Base-by-base conservation (phyloP, 2,797 vertebrate species). In the Toxotes lorentzi region DNA sequence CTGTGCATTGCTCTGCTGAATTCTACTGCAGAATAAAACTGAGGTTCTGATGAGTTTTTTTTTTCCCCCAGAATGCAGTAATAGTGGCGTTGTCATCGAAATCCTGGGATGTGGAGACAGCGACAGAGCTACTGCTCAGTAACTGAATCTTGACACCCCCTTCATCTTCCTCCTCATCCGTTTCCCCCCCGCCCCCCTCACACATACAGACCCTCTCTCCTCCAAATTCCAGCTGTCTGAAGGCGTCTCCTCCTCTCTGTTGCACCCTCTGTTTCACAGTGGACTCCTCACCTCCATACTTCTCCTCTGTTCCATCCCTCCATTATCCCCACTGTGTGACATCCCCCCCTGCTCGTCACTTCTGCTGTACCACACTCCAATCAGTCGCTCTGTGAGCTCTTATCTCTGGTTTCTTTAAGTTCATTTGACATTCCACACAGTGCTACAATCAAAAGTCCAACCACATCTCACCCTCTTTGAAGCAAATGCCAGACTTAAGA, bases 51-150 rank as follows among this genome's bases (percentile, higher is more conserved):
- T 24, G 24, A 17, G 5, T 24, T 38, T 64, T 35, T 77, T 73
- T 51, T 43, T 73, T 14, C 4, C 65, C 60, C 38, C 95, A 99
- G 98, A 99, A 99, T 92, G 97, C 97, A 94, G 98, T 99, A 97
- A 99, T 99, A 98, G 97, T 98, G 96, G 98, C 98, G 86, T 96
- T 99, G 96, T 99, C 98, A 84, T 99, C 98, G 87, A 99, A 99
- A 96, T 98, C 98, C 93, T 99, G 98, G 98, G 98, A 99, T 41
- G 98, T 98, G 96, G 98, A 98, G 94, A 97, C 97, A 70, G 98
- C 98, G 78, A 99, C 98, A 95, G 98, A 99, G 95, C 93, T 98
- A 85, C 96, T 99, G 94, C 97, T 99, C 93, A 99, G 97, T 95
- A 99, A 99, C 96, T 99, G 97, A 99, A 94, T 93, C 93, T 66